These are phyloP conservation scores for Thamnophis elegans DNA, from an alignment of 2,797 vertebrate species.

Conservation along the genomic window DNA sequence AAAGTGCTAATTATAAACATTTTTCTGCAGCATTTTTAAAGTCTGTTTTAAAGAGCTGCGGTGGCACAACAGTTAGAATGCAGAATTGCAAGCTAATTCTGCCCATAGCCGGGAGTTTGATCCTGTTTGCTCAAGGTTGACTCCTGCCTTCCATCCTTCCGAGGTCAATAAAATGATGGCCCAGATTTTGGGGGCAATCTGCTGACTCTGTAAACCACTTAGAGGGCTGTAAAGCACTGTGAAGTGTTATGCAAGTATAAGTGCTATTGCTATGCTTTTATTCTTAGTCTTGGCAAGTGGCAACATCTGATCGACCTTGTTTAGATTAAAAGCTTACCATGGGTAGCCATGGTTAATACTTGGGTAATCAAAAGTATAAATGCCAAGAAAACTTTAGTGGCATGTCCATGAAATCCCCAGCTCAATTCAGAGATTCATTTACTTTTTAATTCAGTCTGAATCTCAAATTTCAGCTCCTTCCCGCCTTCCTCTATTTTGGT, in stretches of 20 bases:
- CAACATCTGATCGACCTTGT: neutral
- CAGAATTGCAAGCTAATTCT: neutral
- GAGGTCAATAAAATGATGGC: neutral
- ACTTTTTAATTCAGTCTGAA: neutral
- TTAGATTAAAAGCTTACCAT: neutral
- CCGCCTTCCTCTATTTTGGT: neutral
- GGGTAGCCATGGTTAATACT: neutral
- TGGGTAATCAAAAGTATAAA: neutral
- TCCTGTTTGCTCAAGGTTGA: too few relatives aligned
- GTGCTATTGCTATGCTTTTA: neutral
- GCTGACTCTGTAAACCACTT: neutral
- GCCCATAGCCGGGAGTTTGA: neutral
- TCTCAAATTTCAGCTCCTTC: neutral
- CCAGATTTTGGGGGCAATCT: neutral
- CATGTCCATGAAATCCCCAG: neutral
- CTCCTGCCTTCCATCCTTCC: neutral
- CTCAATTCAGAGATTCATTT: neutral
- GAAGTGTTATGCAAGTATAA: neutral
- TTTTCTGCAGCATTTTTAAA: neutral
- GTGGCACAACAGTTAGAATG: neutral
- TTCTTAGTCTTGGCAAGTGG: neutral
- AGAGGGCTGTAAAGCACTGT: neutral
- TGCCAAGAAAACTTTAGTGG: neutral
- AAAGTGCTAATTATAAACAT: neutral
- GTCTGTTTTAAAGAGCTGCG: neutral